These are phyloP conservation scores for Pseudomyrmex flavicornis DNA, from an alignment of 1,140 invertebrate species.

Conservation along the genomic window DNA sequence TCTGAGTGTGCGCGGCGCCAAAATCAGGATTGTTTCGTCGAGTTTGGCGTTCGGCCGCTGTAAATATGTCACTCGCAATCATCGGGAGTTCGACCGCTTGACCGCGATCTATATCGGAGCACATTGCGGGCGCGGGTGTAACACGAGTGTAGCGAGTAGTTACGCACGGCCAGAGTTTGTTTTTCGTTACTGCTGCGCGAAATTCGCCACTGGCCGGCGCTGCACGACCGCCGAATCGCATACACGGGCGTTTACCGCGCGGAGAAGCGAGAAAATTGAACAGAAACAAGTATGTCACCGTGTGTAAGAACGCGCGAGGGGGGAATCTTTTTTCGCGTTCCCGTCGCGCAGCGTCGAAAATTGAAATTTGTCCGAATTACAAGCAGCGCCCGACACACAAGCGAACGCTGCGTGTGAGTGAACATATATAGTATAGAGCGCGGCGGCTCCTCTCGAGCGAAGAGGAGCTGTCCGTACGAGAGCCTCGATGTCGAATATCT, in stretches of 20 bases:
- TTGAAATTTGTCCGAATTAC: conserved; percentile 30
- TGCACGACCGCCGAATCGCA: too few species aligned
- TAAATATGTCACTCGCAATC: conserved; percentile 34
- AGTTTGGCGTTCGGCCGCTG: background rate
- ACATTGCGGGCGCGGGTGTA: background rate
- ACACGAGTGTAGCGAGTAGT: too few species aligned
- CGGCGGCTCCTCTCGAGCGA: conserved; percentile 42
- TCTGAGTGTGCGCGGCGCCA: background rate
- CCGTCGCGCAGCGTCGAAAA: background rate
- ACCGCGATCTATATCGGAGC: background rate
- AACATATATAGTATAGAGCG: too few species aligned
- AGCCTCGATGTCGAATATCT: conserved; percentile 50
- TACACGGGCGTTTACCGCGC: too few species aligned
- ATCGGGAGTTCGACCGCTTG: conserved; percentile 11
- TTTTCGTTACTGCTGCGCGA: background rate
- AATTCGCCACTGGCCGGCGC: too few species aligned
- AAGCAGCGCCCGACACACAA: background rate
- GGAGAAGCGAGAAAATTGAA: too few species aligned
- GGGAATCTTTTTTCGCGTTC: too few species aligned
- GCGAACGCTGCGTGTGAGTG: background rate
- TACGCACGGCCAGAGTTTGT: background rate
- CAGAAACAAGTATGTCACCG: too few species aligned
- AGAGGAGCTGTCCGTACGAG: conserved; percentile 42
- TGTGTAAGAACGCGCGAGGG: too few species aligned
- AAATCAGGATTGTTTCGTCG: background rate